A percentile compares a stretch with the other conserved stretches of the same genome.
Conservation (phyloP, 2,888 invertebrate genomes). For the Xiphydria camelus region DNA sequence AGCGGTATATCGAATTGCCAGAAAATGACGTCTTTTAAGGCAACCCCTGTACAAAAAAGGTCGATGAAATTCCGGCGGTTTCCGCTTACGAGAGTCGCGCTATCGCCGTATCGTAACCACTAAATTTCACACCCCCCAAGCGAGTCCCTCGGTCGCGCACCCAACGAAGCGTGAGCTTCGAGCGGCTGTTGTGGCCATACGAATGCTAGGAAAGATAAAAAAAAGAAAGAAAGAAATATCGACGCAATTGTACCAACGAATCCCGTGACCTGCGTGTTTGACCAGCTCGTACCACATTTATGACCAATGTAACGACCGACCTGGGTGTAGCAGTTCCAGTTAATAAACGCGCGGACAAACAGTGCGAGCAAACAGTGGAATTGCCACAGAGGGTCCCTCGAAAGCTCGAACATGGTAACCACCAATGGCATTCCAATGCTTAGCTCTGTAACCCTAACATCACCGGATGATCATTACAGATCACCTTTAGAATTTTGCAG, state of each 20-base stretch:
- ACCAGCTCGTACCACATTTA: neutral
- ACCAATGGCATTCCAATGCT: no score
- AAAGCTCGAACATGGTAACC: neutral
- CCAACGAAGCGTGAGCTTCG: no score
- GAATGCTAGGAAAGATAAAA: no score
- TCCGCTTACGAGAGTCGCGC: neutral
- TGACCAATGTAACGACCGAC: neutral
- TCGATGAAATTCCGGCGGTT: slow-evolving; percentile 3
- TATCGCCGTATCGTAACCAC: slow-evolving; percentile 1
- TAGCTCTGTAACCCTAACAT: no score
- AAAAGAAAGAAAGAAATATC: no score
- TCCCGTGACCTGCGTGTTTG: neutral
- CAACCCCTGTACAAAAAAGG: neutral
- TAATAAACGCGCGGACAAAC: neutral
- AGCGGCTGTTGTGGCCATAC: no score
- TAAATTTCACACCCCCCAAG: slow-evolving; percentile 1
- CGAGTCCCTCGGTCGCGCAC: neutral
- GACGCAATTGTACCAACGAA: neutral
- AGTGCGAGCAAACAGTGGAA: neutral
- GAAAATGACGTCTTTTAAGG: neutral
- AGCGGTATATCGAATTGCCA: neutral
- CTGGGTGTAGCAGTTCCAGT: neutral
- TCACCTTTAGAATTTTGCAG: no score
- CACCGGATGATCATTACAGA: no score
- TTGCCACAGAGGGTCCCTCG: neutral